Evolutionary conservation across 2,113 vertebrate genomes (phyloP).

Genomic region (Nansenia antarctica): DNA sequence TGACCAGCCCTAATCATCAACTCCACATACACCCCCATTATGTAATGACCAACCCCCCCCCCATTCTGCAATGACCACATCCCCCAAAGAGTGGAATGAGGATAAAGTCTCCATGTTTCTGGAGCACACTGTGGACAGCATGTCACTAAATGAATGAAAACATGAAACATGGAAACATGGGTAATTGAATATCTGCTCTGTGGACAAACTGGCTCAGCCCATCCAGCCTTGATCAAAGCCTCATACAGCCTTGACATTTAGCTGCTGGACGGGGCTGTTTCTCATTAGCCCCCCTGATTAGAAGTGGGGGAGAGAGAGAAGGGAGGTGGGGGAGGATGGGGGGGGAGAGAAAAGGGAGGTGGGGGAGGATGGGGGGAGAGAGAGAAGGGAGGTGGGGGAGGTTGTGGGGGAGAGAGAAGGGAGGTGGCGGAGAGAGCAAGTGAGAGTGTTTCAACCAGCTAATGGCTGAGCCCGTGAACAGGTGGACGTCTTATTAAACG

Average conservation of each 20-base stretch:
- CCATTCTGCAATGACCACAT: too few species aligned
- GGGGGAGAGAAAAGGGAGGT: not conserved
- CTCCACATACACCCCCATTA: too few species aligned
- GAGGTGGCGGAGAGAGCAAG: not conserved
- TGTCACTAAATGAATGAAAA: too few species aligned
- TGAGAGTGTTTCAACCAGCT: not conserved
- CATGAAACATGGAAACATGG: slow-evolving; percentile 30
- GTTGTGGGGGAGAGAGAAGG: not conserved
- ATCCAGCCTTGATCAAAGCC: not conserved
- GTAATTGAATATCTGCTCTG: slow-evolving; percentile 1
- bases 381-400: not conserved
- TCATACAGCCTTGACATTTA: slow-evolving; percentile 1
- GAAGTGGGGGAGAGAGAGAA: not conserved
- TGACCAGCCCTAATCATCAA: too few species aligned
- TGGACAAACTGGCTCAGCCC: slow-evolving; percentile 11
- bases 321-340: not conserved
- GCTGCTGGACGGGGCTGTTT: not conserved
- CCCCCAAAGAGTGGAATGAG: too few species aligned
- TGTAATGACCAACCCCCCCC: too few species aligned
- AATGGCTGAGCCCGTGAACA: not conserved
- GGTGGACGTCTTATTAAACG: not conserved
- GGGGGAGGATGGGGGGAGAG: not conserved
- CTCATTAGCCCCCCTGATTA: not conserved
- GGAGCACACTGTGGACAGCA: too few species aligned
- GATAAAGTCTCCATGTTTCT: too few species aligned